These are phyloP conservation scores for Elgaria multicarinata DNA, from an alignment of 2,113 vertebrate genomes.

Conservation along the genomic window DNA sequence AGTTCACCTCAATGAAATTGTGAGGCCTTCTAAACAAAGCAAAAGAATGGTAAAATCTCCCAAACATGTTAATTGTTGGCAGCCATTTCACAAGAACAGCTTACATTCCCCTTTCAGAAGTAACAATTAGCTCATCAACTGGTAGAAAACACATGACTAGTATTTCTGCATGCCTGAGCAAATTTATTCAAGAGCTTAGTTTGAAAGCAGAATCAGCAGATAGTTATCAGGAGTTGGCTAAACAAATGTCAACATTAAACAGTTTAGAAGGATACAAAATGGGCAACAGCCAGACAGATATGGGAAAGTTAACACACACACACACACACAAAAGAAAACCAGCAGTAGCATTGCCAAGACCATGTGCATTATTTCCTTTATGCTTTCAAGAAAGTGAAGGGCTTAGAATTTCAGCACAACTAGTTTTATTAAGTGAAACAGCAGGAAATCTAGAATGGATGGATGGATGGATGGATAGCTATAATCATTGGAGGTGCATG, in stretches of 20 bases:
- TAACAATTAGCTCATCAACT: constrained; percentile 4
- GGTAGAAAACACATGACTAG: neutral
- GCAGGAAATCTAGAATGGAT: neutral
- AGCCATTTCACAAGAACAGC: neutral
- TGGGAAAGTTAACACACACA: neutral
- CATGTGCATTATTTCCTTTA: neutral
- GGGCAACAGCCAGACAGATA: neutral
- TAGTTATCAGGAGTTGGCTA: neutral
- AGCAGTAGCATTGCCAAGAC: neutral
- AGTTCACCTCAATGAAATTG: neutral
- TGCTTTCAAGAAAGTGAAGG: neutral
- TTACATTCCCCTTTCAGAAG: neutral
- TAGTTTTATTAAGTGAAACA: neutral
- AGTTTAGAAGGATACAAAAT: neutral
- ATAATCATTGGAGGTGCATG: neutral
- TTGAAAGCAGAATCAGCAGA: constrained; percentile 16
- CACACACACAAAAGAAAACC: too few relatives aligned
- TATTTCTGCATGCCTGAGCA: constrained; percentile 15
- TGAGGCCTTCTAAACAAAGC: neutral
- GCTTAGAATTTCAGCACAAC: neutral
- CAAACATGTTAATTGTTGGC: neutral
- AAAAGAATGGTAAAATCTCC: neutral
- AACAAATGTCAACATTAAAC: constrained; percentile 9
- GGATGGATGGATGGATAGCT: too few relatives aligned
- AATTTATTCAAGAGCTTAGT: neutral